Base-by-base conservation (phyloP, 2,797 vertebrate genomes). In the Jordanella pulchra region DNA sequence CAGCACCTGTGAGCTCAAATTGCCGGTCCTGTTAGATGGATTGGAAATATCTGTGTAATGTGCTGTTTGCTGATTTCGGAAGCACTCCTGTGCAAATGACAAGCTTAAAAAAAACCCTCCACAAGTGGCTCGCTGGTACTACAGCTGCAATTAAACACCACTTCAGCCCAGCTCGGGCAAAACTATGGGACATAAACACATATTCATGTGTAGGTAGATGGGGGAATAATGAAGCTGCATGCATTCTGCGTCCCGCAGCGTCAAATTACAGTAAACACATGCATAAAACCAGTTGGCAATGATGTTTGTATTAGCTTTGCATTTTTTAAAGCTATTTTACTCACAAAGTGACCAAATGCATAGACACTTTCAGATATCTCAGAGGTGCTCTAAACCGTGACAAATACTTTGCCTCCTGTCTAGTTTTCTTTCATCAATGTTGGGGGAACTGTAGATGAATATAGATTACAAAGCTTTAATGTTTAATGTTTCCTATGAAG, bases 1-100 rank as follows among this genome's bases (percentile, higher is more conserved):
- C 0, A 81, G 73, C 90, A 91, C 87, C 89, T 90, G 87, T 69
- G 1, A 78, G 73, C 65, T 71, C 68, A 76, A 82, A 81, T 71
- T 69, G 70, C 76, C 72, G 0, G 71, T 53, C 60, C 69, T 79
- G 79, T 67, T 67, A 54, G 75, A 69, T 50, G 68, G 67, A 67
- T 35, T 78, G 84, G 63, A 83, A 84, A 82, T 77, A 77, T 79
- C 30, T 58, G 75, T 51, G 72, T 80, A 45, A 88, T 85, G 74
- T 70, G 74, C 67, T 56, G 83, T 85, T 87, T 76, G 76, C 66
- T 65, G 84, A 85, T 86, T 83, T 81, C 9, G 0, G 61, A 70
- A 68, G 48, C 69, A 65, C 65, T 75, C 39, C 39, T 28, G 64
- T 47, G 47, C 76, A 87, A 88, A 90, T 86, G 65, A 84, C 27